A percentile compares a stretch with the other conserved stretches of the same genome.
Evolutionary conservation across 2,888 invertebrate genomes (phyloP).

Genomic region (Caenorhabditis macrosperma): DNA sequence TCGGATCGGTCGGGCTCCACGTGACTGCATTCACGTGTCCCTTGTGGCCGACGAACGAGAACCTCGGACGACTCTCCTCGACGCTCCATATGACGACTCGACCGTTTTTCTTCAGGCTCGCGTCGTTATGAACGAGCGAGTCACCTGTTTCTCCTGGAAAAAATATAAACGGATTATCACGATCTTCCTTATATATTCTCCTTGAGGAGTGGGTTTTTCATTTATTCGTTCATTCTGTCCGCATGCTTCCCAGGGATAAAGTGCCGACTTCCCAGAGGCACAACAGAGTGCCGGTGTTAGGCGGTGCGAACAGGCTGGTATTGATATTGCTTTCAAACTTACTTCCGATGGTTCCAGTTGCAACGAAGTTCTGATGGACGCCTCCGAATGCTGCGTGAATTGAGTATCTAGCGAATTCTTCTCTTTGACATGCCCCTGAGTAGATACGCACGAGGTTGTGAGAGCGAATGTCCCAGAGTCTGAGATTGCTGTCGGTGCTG

Average conservation of each 20-base stretch:
- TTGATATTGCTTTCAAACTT: background rate
- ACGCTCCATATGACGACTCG: conserved; percentile 58
- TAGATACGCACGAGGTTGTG: conserved; percentile 52
- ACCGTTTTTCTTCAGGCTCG: conserved; percentile 14
- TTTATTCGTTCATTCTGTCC: no score
- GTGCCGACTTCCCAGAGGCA: no score
- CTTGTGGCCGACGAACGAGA: conserved; percentile 43
- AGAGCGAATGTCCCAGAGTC: conserved; percentile 58
- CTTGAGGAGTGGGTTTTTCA: no score
- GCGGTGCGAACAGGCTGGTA: no score
- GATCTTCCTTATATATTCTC: no score
- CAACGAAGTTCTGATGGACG: conserved; percentile 48
- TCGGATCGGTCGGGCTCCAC: conserved; percentile 61
- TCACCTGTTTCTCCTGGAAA: conserved; percentile 33
- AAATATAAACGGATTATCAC: background rate
- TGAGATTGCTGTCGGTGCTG: conserved; percentile 38
- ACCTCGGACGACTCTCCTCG: conserved; percentile 50
- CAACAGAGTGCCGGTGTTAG: background rate
- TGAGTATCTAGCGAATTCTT: conserved; percentile 11
- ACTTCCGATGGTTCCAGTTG: conserved; percentile 57
- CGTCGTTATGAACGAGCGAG: background rate
- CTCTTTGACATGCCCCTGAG: conserved; percentile 50
- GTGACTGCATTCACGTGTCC: conserved; percentile 53
- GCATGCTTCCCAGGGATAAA: no score
- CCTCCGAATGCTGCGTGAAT: conserved; percentile 61